A percentile compares a stretch with the other conserved stretches of the same genome.
phyloP scores from a whole-genome alignment of 2,888 invertebrate species.

The Plagodis dolabraria region DNA sequence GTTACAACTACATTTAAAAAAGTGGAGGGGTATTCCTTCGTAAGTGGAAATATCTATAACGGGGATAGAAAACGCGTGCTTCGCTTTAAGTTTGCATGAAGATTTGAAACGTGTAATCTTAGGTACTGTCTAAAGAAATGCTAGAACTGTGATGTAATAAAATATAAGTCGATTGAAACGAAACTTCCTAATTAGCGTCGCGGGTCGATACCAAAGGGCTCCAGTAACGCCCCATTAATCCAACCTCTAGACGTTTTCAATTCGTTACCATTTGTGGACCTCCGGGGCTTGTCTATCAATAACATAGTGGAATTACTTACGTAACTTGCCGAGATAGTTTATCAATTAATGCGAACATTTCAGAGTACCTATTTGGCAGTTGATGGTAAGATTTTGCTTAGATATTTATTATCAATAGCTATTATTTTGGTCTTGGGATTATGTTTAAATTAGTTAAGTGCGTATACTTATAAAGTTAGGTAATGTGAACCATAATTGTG shows the following conservation, averaged over 20 bases:
- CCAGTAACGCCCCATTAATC: conserved; percentile 59
- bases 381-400: no score
- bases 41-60: no score
- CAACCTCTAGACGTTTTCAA: conserved; percentile 56
- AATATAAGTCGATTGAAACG: conserved; percentile 67
- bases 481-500: no score
- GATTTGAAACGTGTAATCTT: no score
- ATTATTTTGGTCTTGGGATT: no score
- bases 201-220: conserved; percentile 56
- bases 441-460: no score
- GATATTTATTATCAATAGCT: no score
- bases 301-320: conserved; percentile 15
- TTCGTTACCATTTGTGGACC: conserved; percentile 53
- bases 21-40: no score
- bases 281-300: conserved; percentile 7
- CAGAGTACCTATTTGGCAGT: not conserved
- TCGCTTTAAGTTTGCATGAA: no score
- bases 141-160: conserved; percentile 52
- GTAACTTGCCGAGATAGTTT: conserved; percentile 10
- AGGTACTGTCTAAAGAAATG: not conserved
- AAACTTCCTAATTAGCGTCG: conserved; percentile 75
- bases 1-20: no score
- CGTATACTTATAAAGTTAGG: no score
- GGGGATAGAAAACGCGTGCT: no score
- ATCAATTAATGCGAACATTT: conserved; percentile 10